Conservation (phyloP, 2,113 vertebrate species). For the Scortum barcoo region DNA sequence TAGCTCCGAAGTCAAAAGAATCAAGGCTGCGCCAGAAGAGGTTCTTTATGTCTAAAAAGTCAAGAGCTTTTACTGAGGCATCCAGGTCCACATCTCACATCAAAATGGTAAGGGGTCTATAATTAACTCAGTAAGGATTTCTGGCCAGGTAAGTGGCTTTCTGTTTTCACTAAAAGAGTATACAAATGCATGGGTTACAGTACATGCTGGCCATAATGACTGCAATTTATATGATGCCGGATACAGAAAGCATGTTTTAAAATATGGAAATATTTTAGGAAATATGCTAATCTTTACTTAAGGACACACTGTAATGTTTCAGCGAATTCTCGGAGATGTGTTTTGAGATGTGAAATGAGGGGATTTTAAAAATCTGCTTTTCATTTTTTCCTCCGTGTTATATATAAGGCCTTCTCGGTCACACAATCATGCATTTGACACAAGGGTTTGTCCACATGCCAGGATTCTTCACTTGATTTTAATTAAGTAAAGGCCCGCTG, state of each 20-base stretch:
- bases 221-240: neutral
- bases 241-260: neutral
- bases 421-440: neutral
- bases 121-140: constrained; percentile 46
- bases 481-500: neutral
- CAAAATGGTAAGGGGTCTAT: constrained; percentile 33
- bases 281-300: neutral
- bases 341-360: neutral
- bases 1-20: constrained; percentile 49
- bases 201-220: neutral
- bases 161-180: constrained; percentile 13
- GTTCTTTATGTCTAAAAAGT: constrained; percentile 60
- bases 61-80: constrained; percentile 57
- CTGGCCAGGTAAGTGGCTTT: neutral
- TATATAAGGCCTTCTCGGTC: neutral
- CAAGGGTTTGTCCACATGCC: neutral
- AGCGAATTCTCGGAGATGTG: neutral
- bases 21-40: constrained; percentile 59
- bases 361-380: neutral
- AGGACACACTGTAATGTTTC: neutral
- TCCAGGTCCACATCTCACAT: constrained; percentile 32
- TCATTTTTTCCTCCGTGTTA: neutral
- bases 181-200: neutral
- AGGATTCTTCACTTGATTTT: neutral
- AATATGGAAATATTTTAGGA: neutral